phyloP scores from a whole-genome alignment of 2,888 invertebrate genomes.

The Ochlodes sylvanus region DNA sequence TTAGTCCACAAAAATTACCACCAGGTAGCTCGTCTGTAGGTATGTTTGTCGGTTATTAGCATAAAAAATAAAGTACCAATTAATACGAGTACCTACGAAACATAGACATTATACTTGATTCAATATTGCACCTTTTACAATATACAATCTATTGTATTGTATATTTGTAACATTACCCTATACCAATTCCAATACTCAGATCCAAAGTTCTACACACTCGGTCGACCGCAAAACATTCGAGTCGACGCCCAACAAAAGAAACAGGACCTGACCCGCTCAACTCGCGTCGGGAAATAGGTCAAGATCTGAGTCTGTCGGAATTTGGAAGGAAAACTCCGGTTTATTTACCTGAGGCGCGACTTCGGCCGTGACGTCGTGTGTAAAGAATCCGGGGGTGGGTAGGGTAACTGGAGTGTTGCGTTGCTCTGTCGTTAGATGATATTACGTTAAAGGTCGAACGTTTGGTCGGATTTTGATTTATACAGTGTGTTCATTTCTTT shows the following conservation, averaged over 20 bases:
- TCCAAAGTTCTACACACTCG: slow-evolving; percentile 2
- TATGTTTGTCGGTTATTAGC: too few relatives aligned
- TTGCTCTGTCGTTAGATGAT: background rate
- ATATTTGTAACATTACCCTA: too few relatives aligned
- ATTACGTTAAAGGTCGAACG: too few relatives aligned
- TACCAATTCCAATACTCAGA: background rate
- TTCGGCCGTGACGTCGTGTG: slow-evolving; percentile 32
- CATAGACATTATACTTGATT: too few relatives aligned
- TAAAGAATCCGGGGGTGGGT: slow-evolving; percentile 35
- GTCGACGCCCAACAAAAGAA: slow-evolving; percentile 47
- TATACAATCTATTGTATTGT: too few relatives aligned
- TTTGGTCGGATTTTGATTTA: too few relatives aligned
- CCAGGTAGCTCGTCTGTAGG: too few relatives aligned
- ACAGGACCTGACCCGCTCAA: slow-evolving; percentile 62
- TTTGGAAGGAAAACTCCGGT: slow-evolving; percentile 54
- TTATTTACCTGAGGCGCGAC: slow-evolving; percentile 50
- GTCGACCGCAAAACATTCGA: slow-evolving; percentile 27
- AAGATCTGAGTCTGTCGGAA: slow-evolving; percentile 57
- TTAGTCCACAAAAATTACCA: too few relatives aligned
- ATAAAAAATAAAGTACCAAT: too few relatives aligned
- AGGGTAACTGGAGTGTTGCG: slow-evolving; percentile 5
- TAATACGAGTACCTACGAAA: too few relatives aligned
- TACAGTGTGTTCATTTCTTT: too few relatives aligned
- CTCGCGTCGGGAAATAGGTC: slow-evolving; percentile 65
- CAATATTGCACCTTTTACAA: too few relatives aligned